Base-by-base conservation (phyloP, 2,888 invertebrate species). In the Cheilosia soror region DNA sequence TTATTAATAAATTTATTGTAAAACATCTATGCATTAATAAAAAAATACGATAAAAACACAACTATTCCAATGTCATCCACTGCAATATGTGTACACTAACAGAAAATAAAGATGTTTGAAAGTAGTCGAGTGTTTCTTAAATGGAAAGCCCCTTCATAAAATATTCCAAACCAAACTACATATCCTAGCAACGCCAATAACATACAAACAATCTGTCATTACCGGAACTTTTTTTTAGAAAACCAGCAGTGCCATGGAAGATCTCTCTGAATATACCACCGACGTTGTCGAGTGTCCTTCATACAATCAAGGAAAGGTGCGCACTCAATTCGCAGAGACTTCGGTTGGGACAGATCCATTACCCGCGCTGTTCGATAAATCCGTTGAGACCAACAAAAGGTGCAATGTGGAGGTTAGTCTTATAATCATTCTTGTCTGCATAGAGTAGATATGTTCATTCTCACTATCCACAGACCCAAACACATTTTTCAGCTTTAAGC, bases 211-310 rank as follows among this genome's bases (percentile, higher is more conserved):
- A 51, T n/a, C 13, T 15, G 4, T 6, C 3, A 20, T 44, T 15
- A 44, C 4, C 0, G 13, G 20, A 49, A 15, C 1, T 11, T 6
- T n/a, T 25, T 37, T n/a, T 5, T 20, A 6, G 2, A 33, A 37
- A 37, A 25, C n/a, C 49, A 4, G 0, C 9, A 47, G 60, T 47
- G 29, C 20, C 2, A 92, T 92, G 92, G 92, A 91, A 62, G 93
- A 93, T 88, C 92, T 93, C 78, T 91, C 90, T 47, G 91, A 92
- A 71, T 92, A 91, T 88, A 92, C 92, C 33, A 92, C 92, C 11
- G 92, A 92, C 49, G 92, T 93, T 71, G 91, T 93, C 25, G 94
- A 93, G 63, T 94, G 93, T 89, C 92, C 91, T 68, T 93, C 94
- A 0, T 91, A 91, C 40, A 92, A 92, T 90, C 92, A 90, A 77